phyloP scores from a whole-genome alignment of 2,888 invertebrate genomes.

The Coelopa pilipes region DNA sequence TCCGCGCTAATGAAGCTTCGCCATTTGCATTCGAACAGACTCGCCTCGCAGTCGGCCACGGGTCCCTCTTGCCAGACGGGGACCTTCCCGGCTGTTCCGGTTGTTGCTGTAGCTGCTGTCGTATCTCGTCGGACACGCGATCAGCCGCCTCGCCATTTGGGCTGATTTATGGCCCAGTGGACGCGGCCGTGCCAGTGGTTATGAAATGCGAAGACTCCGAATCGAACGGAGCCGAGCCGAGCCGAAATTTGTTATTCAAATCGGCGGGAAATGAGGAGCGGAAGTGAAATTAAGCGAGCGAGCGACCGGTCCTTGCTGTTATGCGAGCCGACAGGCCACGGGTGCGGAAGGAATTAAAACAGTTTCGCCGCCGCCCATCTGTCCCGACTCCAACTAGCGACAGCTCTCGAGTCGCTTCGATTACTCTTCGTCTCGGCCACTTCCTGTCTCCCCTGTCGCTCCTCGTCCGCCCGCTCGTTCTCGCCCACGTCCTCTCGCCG shows the following conservation, averaged over 20 bases:
- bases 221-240: not conserved
- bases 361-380: no score
- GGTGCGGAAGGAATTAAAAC: no score
- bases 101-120: not conserved
- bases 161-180: not conserved
- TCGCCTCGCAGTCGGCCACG: not conserved
- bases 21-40: not conserved
- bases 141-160: not conserved
- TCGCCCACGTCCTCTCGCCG: not conserved
- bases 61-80: not conserved
- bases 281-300: not conserved
- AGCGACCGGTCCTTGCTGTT: not conserved
- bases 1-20: not conserved
- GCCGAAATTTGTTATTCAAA: not conserved
- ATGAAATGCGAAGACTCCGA: no score
- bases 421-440: no score
- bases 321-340: not conserved
- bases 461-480: no score
- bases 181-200: not conserved
- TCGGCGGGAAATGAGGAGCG: not conserved
- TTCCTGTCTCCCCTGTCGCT: no score
- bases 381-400: no score
- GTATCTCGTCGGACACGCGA: slow-evolving; percentile 1
- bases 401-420: no score
- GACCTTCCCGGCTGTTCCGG: no score